Percentiles rank a stretch among this genome's conserved stretches.
phyloP scores from a whole-genome alignment of 2,113 vertebrate genomes.

The Gnathonemus echidnorhynchus region DNA sequence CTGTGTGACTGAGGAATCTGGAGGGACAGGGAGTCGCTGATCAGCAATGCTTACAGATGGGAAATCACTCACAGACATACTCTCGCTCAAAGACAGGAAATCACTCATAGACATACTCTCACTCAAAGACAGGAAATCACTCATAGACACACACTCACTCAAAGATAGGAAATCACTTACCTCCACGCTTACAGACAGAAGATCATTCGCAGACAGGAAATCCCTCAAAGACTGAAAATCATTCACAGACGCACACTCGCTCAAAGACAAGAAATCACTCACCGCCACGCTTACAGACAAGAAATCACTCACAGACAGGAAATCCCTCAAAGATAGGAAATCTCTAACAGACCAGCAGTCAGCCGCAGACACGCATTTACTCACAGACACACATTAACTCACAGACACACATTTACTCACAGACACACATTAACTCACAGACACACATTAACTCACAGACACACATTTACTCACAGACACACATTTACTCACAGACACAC shows the following conservation, averaged over 20 bases:
- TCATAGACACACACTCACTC: background rate
- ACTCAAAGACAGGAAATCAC: background rate
- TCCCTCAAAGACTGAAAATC: background rate
- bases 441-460: background rate
- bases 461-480: background rate
- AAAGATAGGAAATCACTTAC: background rate
- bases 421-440: no score
- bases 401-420: background rate
- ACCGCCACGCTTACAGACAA: background rate
- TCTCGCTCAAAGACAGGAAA: background rate
- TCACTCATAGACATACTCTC: background rate
- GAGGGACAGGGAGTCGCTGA: background rate
- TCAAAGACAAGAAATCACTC: background rate
- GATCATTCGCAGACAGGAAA: background rate
- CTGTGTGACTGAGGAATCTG: conserved; percentile 84
- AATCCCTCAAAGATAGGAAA: background rate
- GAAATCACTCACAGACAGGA: background rate
- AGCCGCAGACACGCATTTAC: background rate
- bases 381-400: background rate
- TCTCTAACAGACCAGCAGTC: background rate
- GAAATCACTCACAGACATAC: background rate
- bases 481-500: background rate
- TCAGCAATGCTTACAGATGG: background rate
- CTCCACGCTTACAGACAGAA: background rate
- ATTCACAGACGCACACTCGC: no score